Percentiles rank a stretch among this genome's conserved stretches.
phyloP scores from a whole-genome alignment of 2,797 vertebrate genomes.

The Oophaga sylvatica region DNA sequence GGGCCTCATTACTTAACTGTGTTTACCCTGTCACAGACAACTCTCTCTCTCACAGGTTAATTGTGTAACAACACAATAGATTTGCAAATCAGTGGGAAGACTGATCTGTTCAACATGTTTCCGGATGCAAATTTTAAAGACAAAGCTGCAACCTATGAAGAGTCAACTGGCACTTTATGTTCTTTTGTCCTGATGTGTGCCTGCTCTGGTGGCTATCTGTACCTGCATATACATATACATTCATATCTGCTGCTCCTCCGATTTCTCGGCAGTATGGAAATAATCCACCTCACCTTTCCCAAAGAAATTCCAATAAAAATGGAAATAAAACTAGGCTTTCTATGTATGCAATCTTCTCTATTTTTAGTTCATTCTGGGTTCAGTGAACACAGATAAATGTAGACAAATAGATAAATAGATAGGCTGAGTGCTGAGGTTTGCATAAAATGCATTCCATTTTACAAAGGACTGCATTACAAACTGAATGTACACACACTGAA shows the following conservation, averaged over 20 bases:
- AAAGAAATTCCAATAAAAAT: neutral
- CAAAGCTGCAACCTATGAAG: neutral
- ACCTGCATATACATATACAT: neutral
- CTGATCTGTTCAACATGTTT: conserved; percentile 38
- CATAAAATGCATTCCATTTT: neutral
- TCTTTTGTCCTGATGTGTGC: neutral
- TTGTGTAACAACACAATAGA: conserved; percentile 7
- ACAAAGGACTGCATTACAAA: neutral
- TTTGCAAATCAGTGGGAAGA: conserved; percentile 24
- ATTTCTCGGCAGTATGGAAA: neutral
- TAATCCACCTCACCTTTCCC: neutral
- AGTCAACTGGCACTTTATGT: neutral
- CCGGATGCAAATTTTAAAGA: conserved; percentile 20
- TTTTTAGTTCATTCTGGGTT: neutral
- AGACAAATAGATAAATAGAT: neutral
- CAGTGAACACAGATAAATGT: neutral
- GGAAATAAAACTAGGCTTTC: neutral
- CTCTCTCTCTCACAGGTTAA: conserved; percentile 18
- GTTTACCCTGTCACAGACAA: conserved; percentile 36
- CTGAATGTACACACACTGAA: no score
- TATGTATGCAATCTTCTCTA: neutral
- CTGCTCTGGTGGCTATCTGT: neutral
- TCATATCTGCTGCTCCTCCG: neutral
- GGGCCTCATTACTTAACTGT: conserved; percentile 21
- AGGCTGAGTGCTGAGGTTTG: neutral